Percentiles rank a stretch among this genome's conserved stretches.
Evolutionary conservation across 2,113 vertebrate genomes (phyloP).

Genomic region (Budorcas taxicolor): DNA sequence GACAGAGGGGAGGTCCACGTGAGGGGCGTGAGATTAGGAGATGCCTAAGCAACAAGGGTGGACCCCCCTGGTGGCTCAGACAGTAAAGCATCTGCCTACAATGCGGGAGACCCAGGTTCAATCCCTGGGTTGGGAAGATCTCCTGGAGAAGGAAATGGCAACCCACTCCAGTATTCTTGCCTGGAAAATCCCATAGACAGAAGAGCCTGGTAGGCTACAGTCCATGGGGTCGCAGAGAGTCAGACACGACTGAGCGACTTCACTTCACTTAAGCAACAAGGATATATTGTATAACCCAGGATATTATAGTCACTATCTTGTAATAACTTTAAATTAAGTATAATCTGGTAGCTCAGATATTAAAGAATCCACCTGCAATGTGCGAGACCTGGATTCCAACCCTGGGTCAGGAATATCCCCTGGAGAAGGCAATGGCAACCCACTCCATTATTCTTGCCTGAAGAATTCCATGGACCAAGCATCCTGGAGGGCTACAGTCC

Average conservation of each 20-base stretch:
- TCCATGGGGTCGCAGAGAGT: too few relatives aligned
- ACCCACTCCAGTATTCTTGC: too few relatives aligned
- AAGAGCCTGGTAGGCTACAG: too few relatives aligned
- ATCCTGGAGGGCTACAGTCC: neutral
- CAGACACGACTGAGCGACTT: too few relatives aligned
- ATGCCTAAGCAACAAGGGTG: too few relatives aligned
- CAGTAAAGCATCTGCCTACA: too few relatives aligned
- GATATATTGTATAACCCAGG: neutral
- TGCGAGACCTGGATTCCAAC: accelerated
- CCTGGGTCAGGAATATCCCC: neutral
- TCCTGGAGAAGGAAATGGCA: too few relatives aligned
- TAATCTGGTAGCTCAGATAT: neutral
- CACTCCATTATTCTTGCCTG: neutral
- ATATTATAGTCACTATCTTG: neutral
- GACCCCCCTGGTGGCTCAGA: too few relatives aligned
- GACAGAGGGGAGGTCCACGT: neutral
- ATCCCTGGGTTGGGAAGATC: too few relatives aligned
- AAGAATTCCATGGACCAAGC: neutral
- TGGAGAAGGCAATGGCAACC: neutral
- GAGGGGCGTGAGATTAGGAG: neutral
- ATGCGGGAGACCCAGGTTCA: too few relatives aligned
- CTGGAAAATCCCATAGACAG: too few relatives aligned
- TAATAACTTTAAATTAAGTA: neutral
- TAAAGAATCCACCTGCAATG: neutral
- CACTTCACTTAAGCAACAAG: too few relatives aligned